These are phyloP conservation scores for Phocoena phocoena DNA, from an alignment of 2,113 vertebrate genomes.

Conservation along the genomic window DNA sequence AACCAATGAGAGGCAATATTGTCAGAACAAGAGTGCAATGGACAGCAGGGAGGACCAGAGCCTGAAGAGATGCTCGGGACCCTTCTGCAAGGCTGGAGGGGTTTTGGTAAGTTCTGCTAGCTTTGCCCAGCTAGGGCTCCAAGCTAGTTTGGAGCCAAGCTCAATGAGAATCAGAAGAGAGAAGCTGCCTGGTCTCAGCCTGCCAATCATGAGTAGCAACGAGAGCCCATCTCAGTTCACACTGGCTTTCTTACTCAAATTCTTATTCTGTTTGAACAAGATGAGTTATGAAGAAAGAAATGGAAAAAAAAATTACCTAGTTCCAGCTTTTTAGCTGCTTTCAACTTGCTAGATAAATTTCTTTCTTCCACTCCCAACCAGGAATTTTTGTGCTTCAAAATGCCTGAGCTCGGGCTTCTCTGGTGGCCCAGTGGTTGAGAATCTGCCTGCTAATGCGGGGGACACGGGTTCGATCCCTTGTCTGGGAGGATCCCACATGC, in stretches of 20 bases:
- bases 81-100: neutral
- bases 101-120: too few species aligned
- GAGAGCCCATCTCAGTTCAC: neutral
- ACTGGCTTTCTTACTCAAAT: neutral
- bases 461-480: too few species aligned
- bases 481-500: too few species aligned
- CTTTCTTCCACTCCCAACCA: neutral
- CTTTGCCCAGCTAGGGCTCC: neutral
- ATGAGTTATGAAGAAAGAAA: neutral
- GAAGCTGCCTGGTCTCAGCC: neutral
- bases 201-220: neutral
- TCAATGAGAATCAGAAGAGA: neutral
- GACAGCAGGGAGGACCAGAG: neutral
- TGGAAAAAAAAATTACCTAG: neutral
- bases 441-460: too few species aligned
- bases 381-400: neutral
- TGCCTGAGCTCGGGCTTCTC: neutral
- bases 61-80: neutral
- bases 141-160: neutral
- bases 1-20: neutral
- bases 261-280: neutral
- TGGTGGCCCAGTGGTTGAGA: too few species aligned
- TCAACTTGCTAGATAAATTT: neutral
- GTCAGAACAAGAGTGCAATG: neutral
- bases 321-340: neutral